These are phyloP conservation scores for Cyaniris semiargus DNA, from an alignment of 2,888 invertebrate species.

Conservation along the genomic window DNA sequence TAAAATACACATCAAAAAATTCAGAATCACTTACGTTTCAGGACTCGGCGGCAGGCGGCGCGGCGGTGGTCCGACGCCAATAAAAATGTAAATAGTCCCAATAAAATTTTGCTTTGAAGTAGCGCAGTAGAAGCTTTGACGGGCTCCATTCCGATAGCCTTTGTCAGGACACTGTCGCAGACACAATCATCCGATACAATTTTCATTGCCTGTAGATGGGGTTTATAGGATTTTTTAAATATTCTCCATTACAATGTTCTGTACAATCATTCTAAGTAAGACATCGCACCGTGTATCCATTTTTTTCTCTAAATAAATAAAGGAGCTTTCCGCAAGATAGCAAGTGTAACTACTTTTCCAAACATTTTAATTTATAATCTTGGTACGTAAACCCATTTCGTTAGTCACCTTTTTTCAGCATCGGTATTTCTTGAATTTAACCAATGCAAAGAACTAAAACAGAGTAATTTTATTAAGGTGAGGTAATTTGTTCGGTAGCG, in stretches of 20 bases:
- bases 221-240: slow-evolving; percentile 35
- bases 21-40: slow-evolving; percentile 80
- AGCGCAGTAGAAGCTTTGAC: slow-evolving; percentile 65
- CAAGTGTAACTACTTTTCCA: not conserved
- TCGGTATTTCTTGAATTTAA: not conserved
- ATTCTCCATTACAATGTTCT: slow-evolving; percentile 14
- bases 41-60: slow-evolving; percentile 66
- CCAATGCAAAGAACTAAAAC: not conserved
- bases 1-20: slow-evolving; percentile 80
- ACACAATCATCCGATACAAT: slow-evolving; percentile 57
- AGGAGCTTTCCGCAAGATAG: not conserved
- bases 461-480: not conserved
- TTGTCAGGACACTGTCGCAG: slow-evolving; percentile 52
- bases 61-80: slow-evolving; percentile 75
- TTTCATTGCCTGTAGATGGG: slow-evolving; percentile 52
- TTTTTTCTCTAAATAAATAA: not conserved
- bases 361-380: not conserved
- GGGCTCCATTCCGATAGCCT: slow-evolving; percentile 62
- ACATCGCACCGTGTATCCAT: not conserved
- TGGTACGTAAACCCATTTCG: not conserved
- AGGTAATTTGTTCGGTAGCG: not conserved
- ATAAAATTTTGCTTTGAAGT: slow-evolving; percentile 78
- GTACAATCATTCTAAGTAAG: not conserved
- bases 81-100: slow-evolving; percentile 78
- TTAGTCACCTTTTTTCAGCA: not conserved